A percentile compares a stretch with the other conserved stretches of the same genome.
phyloP scores from a whole-genome alignment of 2,113 vertebrate species.

The Amblyopsis rosae region DNA sequence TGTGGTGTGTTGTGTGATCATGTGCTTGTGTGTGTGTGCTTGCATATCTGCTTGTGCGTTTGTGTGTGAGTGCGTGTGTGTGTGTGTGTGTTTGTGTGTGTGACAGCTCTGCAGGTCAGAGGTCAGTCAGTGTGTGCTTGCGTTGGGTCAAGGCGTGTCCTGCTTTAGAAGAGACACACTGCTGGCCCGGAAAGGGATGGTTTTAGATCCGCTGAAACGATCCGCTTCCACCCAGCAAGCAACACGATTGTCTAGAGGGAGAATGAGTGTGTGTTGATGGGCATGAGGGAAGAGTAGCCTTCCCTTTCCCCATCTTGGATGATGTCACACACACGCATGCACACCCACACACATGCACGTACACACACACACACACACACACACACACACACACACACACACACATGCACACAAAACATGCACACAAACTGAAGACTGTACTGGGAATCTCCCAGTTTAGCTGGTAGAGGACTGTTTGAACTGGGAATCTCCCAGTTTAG shows the following conservation, averaged over 20 bases:
- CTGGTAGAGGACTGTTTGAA: neutral
- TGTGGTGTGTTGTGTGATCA: too few relatives aligned
- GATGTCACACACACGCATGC: slow-evolving; percentile 25
- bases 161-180: slow-evolving; percentile 59
- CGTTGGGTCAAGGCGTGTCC: slow-evolving; percentile 65
- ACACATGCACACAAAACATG: too few relatives aligned
- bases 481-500: too few relatives aligned
- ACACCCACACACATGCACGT: neutral
- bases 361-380: too few relatives aligned
- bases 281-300: neutral
- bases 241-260: slow-evolving; percentile 63
- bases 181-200: slow-evolving; percentile 73
- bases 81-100: neutral
- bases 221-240: slow-evolving; percentile 63
- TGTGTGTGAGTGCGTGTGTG: too few relatives aligned
- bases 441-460: neutral
- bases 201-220: slow-evolving; percentile 61
- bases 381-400: too few relatives aligned
- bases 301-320: slow-evolving; percentile 30
- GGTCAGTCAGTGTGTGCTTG: slow-evolving; percentile 52
- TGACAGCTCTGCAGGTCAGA: neutral
- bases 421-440: slow-evolving; percentile 1
- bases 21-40: too few relatives aligned
- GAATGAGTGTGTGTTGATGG: slow-evolving; percentile 23
- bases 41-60: too few relatives aligned